Evolutionary conservation across 1,140 invertebrate species (phyloP), one percentile per base, ranked within the genome.

Genomic region (Microplitis mediator): DNA sequence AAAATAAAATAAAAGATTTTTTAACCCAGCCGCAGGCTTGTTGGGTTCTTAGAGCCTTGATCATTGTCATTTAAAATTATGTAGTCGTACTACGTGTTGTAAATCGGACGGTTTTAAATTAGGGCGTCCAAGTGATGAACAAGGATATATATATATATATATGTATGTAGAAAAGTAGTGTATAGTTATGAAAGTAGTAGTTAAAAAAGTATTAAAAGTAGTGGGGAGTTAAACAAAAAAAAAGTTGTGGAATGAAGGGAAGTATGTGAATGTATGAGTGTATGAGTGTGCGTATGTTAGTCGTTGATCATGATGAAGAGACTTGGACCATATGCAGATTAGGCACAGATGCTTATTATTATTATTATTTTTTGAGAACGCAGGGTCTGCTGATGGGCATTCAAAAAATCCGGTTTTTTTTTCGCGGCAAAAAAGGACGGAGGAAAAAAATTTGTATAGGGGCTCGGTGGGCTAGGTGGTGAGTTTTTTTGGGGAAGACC

Each of bases 291-390:
- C 11, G 8, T 16, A 60, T 66, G 67, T 67, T 36, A 69, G 72
- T 79, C 81, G 83, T 84, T 84, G 81, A 84, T 80, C 84, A 84
- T 84, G 32, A 70, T 23, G 35, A 16, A n/a, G 75, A 76, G 77
- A 81, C 78, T 74, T 81, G 82, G 82, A 84, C 82, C 84, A 80
- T 86, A 86, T 86, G 85, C 82, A 86, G 81, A 86, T 85, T 79
- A 82, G 82, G 79, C 77, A 85, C 81, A 82, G 82, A 85, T 84
- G 84, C 81, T 80, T 81, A 77, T 72, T 75, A 45, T 45, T 45
- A 11, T 45, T 45, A 45, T 45, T 45, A 45, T 45, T 45, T 45
- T 45, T 45, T 45, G 74, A 72, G 73, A 67, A 71, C 52, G 58
- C 52, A 60, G 52, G 60, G 67, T 61, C 70, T 66, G 62, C 66